Percentiles rank a stretch among this genome's conserved stretches.
These are phyloP conservation scores for Myripristis murdjan DNA, from an alignment of 2,797 vertebrate genomes.

Conservation along the genomic window DNA sequence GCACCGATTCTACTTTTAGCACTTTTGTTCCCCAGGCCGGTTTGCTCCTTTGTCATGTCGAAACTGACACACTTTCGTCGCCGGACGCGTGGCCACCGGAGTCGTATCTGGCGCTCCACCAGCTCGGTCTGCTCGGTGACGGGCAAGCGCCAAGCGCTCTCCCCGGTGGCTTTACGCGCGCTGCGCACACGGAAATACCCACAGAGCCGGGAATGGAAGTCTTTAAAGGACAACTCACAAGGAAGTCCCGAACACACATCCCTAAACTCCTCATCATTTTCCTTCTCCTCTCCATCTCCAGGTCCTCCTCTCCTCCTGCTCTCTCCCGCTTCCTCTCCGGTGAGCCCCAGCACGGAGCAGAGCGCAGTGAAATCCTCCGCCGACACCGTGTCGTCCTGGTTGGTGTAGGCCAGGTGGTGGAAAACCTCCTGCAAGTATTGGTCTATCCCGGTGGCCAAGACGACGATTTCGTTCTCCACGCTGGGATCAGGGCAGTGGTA, in stretches of 20 bases:
- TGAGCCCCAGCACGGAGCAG: constrained; percentile 81
- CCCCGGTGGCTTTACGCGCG: constrained; percentile 34
- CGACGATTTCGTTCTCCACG: constrained; percentile 85
- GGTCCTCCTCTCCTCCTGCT: not conserved
- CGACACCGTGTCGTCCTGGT: constrained; percentile 75
- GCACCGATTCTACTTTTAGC: constrained; percentile 12
- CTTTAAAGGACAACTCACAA: constrained; percentile 76
- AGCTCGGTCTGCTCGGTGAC: constrained; percentile 83
- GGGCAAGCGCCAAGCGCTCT: constrained; percentile 67
- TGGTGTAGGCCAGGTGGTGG: constrained; percentile 81
- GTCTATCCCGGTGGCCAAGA: constrained; percentile 86
- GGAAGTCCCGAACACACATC: constrained; percentile 70
- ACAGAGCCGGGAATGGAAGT: constrained; percentile 87
- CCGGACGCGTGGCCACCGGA: constrained; percentile 82
- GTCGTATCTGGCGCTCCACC: constrained; percentile 83
- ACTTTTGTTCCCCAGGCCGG: not conserved
- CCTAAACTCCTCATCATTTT: constrained; percentile 57
- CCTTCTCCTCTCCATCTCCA: not conserved
- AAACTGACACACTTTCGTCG: constrained; percentile 84
- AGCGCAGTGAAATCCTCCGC: constrained; percentile 82
- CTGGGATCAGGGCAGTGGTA: constrained; percentile 76
- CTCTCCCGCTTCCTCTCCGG: constrained; percentile 9
- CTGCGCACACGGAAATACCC: constrained; percentile 78
- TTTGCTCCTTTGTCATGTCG: constrained; percentile 68
- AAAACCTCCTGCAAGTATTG: constrained; percentile 89